phyloP scores from a whole-genome alignment of 2,797 vertebrate genomes.

The Pterois miles region DNA sequence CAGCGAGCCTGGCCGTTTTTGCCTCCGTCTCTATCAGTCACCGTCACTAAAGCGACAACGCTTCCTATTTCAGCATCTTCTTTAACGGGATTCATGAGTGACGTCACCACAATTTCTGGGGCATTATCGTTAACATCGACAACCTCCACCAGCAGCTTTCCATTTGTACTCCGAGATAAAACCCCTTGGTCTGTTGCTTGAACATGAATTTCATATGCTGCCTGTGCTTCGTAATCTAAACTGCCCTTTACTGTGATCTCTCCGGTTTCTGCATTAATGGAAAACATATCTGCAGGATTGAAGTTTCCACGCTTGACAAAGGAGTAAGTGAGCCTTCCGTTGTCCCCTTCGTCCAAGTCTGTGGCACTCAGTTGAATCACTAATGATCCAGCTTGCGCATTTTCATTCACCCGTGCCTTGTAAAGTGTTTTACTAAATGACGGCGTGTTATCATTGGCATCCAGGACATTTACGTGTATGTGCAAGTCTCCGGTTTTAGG shows the following conservation, averaged over 20 bases:
- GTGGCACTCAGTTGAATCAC: constrained; percentile 66
- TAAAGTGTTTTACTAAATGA: constrained; percentile 71
- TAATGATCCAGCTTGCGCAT: constrained; percentile 34
- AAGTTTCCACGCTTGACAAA: constrained; percentile 71
- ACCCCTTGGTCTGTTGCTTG: constrained; percentile 87
- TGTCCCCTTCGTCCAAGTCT: constrained; percentile 74
- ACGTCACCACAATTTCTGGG: constrained; percentile 80
- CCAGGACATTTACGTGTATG: constrained; percentile 86
- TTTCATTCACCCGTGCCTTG: constrained; percentile 80
- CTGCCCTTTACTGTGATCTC: constrained; percentile 87
- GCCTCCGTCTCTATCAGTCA: constrained; percentile 84
- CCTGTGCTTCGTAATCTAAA: constrained; percentile 88
- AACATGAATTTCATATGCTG: constrained; percentile 85
- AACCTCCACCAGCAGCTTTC: constrained; percentile 78
- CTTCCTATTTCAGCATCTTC: constrained; percentile 80
- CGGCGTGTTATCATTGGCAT: constrained; percentile 84
- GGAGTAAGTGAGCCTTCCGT: constrained; percentile 76
- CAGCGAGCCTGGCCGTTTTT: constrained; percentile 71
- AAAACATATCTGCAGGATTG: constrained; percentile 56
- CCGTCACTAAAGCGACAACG: constrained; percentile 82
- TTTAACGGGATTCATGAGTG: constrained; percentile 76
- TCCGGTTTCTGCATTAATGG: constrained; percentile 76
- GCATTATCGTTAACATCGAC: constrained; percentile 81
- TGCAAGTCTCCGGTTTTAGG: constrained; percentile 83
- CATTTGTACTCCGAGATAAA: constrained; percentile 58